phyloP scores from a whole-genome alignment of 2,113 vertebrate species.

The Paratilapia polleni region DNA sequence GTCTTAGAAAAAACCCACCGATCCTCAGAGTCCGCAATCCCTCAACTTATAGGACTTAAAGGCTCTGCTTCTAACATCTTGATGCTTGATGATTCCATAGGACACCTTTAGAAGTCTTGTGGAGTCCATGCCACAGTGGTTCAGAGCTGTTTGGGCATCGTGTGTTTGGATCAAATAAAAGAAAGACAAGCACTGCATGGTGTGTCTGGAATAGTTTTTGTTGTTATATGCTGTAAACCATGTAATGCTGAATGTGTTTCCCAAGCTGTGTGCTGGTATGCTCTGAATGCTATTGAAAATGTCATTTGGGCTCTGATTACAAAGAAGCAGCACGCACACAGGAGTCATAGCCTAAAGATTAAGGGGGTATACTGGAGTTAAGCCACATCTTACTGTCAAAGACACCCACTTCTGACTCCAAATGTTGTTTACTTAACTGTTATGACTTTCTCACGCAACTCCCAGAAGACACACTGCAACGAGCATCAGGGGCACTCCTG shows the following conservation, averaged over 20 bases:
- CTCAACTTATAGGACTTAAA: neutral
- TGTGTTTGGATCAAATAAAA: neutral
- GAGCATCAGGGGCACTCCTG: neutral
- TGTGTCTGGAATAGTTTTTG: slow-evolving; percentile 7
- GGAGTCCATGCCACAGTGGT: neutral
- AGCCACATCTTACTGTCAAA: slow-evolving; percentile 9
- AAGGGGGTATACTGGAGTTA: neutral
- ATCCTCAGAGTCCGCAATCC: too few species aligned
- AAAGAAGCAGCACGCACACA: neutral
- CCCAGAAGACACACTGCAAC: slow-evolving; percentile 18
- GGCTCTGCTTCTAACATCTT: neutral
- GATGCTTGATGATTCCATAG: neutral
- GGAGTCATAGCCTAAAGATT: neutral
- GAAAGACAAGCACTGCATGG: neutral
- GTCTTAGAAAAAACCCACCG: neutral
- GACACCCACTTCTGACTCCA: slow-evolving; percentile 5
- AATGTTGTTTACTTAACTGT: slow-evolving; percentile 53
- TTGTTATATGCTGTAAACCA: slow-evolving; percentile 3
- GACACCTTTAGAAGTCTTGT: neutral
- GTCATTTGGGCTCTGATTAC: slow-evolving; percentile 12
- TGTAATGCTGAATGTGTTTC: neutral
- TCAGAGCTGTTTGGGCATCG: neutral
- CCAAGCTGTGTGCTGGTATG: neutral
- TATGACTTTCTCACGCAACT: slow-evolving; percentile 32
- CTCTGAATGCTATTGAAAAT: slow-evolving; percentile 3